Conservation (phyloP, 2,797 vertebrate genomes). For the Clarias pachynema region DNA sequence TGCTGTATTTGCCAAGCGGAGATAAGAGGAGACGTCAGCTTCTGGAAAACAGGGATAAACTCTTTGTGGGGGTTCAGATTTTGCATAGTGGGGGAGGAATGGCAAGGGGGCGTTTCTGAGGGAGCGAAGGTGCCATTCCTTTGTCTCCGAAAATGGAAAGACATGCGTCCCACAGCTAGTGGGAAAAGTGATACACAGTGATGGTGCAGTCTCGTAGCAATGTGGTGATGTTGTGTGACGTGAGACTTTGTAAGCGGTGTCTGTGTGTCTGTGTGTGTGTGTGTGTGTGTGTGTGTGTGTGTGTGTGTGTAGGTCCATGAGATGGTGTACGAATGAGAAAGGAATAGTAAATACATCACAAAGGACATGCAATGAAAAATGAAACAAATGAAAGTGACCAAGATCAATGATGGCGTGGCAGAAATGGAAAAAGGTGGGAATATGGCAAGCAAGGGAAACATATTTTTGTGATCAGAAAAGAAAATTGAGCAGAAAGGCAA, state of each 20-base stretch:
- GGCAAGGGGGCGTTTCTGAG: constrained; percentile 54
- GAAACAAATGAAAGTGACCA: constrained; percentile 31
- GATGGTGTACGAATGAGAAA: constrained; percentile 25
- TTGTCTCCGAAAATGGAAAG: constrained; percentile 49
- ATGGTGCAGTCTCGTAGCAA: constrained; percentile 15
- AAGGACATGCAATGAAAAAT: constrained; percentile 18
- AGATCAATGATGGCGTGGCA: constrained; percentile 20
- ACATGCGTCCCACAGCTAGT: constrained; percentile 45
- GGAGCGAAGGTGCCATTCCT: constrained; percentile 44
- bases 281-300: not conserved
- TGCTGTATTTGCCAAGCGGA: constrained; percentile 76
- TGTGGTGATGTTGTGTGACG: constrained; percentile 24
- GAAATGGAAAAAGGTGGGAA: constrained; percentile 32
- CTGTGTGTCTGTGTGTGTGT: not conserved
- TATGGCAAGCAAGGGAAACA: constrained; percentile 21
- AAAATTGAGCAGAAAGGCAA: constrained; percentile 56
- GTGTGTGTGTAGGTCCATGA: constrained; percentile 5
- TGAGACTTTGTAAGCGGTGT: not conserved
- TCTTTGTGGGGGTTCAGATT: constrained; percentile 55
- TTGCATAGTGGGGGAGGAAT: constrained; percentile 55
- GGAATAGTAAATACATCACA: constrained; percentile 33
- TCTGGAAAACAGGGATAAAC: constrained; percentile 74
- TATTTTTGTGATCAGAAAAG: constrained; percentile 32
- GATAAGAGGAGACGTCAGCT: constrained; percentile 79
- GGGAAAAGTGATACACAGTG: constrained; percentile 35